phyloP scores from a whole-genome alignment of 64 coral and sea anemone genomes.

The Dendronephthya gigantea region DNA sequence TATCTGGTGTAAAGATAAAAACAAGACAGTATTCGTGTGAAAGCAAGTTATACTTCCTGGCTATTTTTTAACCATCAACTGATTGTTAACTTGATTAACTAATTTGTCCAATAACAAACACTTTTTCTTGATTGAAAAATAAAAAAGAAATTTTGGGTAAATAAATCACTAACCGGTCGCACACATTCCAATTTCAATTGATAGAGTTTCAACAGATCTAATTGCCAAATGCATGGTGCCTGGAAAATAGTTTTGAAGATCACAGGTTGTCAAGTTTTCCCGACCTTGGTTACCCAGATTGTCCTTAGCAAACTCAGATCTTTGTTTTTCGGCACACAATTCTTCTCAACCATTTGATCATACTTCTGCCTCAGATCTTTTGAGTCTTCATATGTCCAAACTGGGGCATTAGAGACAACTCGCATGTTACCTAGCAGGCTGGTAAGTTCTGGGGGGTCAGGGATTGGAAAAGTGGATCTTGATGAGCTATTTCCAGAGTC shows the following conservation, averaged over 20 bases:
- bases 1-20: too few relatives aligned
- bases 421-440: conserved; percentile 34
- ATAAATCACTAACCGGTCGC: background rate
- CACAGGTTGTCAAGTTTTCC: too few relatives aligned
- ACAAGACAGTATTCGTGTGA: too few relatives aligned
- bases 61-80: background rate
- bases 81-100: background rate
- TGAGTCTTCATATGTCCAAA: background rate
- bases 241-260: too few relatives aligned
- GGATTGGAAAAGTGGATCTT: conserved; percentile 22
- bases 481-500: conserved; percentile 19
- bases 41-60: too few relatives aligned
- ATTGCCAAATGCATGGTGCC: too few relatives aligned
- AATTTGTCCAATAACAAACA: background rate
- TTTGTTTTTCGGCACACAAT: background rate
- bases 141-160: background rate
- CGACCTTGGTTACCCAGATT: background rate
- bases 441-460: conserved; percentile 8
- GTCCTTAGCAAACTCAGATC: background rate
- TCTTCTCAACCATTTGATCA: background rate
- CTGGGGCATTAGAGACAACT: background rate
- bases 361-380: background rate
- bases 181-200: background rate
- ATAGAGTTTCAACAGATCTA: background rate
- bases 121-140: background rate